Percentiles rank a stretch among this genome's conserved stretches.
Conservation (phyloP, 92 coral and sea anemone species). For the Parazoanthus atlanticus region DNA sequence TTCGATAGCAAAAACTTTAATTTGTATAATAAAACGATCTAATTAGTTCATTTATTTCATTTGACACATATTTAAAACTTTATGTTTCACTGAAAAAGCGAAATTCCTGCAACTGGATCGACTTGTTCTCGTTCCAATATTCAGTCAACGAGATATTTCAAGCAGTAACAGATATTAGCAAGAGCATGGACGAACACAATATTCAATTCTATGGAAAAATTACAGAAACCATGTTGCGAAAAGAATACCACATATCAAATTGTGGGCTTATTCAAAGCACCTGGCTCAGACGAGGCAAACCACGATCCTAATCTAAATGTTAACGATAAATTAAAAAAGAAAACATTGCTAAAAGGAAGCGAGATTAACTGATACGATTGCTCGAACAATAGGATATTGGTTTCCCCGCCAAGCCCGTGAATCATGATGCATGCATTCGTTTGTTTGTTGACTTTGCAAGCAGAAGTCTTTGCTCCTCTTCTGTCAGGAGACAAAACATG, state of each 20-base stretch:
- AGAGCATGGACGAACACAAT: background rate
- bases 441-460: background rate
- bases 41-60: too few species aligned
- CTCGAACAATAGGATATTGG: background rate
- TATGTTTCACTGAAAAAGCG: too few species aligned
- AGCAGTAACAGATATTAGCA: background rate
- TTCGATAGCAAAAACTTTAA: too few species aligned
- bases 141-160: background rate
- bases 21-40: too few species aligned
- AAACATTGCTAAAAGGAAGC: background rate
- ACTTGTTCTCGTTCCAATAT: background rate
- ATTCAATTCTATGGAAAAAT: background rate
- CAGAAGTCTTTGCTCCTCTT: too few species aligned
- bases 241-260: background rate
- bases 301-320: background rate
- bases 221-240: background rate
- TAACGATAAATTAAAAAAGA: background rate
- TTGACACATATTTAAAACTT: too few species aligned
- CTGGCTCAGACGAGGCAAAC: background rate
- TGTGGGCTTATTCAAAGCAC: background rate
- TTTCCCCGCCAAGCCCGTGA: conserved; percentile 17
- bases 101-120: too few species aligned
- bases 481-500: background rate
- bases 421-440: background rate
- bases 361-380: background rate